These are phyloP conservation scores for Diadema setosum DNA, from an alignment of 35 echinoderm and acorn worm genomes.

Conservation along the genomic window DNA sequence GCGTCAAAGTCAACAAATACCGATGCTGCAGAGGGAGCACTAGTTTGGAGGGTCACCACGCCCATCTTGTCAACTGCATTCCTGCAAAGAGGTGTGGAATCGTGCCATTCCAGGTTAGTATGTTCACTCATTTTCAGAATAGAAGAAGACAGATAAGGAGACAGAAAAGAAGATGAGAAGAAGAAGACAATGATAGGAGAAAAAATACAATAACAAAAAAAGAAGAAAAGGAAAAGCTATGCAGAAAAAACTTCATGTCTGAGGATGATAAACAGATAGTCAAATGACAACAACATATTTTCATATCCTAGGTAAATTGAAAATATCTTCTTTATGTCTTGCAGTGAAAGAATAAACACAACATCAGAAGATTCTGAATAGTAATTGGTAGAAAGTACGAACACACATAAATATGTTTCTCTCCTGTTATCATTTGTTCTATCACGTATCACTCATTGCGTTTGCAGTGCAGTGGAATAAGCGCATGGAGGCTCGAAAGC, in stretches of 20 bases:
- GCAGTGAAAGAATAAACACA: too few relatives aligned
- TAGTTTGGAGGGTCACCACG: conserved; percentile 41
- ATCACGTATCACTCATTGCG: conserved; percentile 55
- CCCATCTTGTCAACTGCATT: conserved; percentile 3
- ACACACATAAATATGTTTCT: conserved; percentile 10
- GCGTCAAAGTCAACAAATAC: conserved; percentile 47
- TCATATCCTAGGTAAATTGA: neutral
- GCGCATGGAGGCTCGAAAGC: conserved; percentile 44
- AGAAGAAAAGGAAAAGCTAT: neutral
- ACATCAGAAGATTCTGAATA: neutral
- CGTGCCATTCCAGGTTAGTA: conserved; percentile 47
- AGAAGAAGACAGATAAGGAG: neutral
- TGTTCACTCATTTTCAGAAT: neutral
- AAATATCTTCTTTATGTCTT: neutral
- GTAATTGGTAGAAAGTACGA: too few relatives aligned
- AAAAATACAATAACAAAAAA: neutral
- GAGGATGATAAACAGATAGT: neutral
- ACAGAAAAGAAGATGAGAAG: neutral
- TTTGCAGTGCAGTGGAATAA: conserved; percentile 67
- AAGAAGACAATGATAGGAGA: neutral
- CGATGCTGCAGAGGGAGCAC: conserved; percentile 53
- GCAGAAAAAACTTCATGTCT: neutral
- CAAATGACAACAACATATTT: neutral
- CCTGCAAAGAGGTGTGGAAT: conserved; percentile 49
- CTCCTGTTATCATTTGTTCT: neutral